Conservation (phyloP, 2,113 vertebrate species). For the Marmota monax region DNA sequence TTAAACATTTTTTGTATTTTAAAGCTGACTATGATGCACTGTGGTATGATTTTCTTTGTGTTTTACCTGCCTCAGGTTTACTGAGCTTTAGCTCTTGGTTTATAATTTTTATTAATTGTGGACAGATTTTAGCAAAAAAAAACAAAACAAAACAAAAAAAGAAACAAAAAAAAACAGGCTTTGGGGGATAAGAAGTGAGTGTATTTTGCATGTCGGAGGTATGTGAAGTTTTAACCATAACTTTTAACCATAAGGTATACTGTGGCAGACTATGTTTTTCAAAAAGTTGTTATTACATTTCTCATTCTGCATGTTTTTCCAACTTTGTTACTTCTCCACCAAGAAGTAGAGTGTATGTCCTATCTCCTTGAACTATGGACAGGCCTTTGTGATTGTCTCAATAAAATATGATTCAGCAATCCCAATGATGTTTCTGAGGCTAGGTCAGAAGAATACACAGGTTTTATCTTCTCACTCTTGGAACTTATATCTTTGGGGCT, state of each 20-base stretch:
- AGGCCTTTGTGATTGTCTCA: neutral
- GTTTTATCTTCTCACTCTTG: neutral
- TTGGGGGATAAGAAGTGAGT: neutral
- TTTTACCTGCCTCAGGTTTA: neutral
- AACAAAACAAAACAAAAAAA: no score
- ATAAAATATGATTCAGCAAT: neutral
- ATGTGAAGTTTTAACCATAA: neutral
- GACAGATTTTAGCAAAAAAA: neutral
- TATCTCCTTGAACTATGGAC: neutral
- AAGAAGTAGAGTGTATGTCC: neutral
- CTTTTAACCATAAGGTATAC: neutral
- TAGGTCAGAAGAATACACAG: neutral
- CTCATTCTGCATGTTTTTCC: neutral
- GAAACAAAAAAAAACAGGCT: neutral
- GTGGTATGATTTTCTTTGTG: neutral
- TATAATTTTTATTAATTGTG: neutral
- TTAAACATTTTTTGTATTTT: neutral
- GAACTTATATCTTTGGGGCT: neutral
- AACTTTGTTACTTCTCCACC: neutral
- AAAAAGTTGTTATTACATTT: neutral
- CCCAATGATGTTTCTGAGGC: neutral
- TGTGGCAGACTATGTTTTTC: neutral
- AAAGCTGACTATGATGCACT: neutral
- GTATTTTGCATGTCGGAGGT: neutral
- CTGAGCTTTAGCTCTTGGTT: neutral